phyloP scores from a whole-genome alignment of 2,113 vertebrate species.

The Pseudorhombus dupliciocellatus region DNA sequence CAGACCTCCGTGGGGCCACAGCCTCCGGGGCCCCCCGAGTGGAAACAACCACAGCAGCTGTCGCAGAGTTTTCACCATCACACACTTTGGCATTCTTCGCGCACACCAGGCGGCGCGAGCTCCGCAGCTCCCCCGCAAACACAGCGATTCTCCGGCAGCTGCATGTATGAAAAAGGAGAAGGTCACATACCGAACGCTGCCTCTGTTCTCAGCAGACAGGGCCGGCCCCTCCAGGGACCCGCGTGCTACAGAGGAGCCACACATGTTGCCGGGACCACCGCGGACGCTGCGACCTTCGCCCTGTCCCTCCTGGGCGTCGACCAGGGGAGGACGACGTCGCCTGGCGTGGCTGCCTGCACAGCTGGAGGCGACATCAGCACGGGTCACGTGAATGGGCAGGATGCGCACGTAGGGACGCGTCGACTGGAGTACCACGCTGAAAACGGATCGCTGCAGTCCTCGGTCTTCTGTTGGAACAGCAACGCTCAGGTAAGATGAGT shows the following conservation, averaged over 20 bases:
- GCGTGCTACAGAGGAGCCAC: neutral
- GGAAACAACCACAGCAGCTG: conserved; percentile 21
- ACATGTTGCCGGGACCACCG: neutral
- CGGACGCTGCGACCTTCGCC: neutral
- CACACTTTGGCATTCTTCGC: conserved; percentile 20
- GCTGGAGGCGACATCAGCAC: conserved; percentile 5
- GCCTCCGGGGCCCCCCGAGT: neutral
- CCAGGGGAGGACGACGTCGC: neutral
- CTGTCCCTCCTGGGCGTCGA: neutral
- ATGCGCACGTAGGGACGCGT: neutral
- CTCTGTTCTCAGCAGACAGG: neutral
- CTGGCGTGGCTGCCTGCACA: neutral
- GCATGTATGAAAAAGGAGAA: conserved; percentile 42
- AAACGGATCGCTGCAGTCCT: neutral
- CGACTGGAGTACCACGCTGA: neutral
- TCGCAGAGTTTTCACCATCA: conserved; percentile 10
- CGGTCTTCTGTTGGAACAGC: conserved; percentile 33
- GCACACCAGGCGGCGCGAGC: neutral
- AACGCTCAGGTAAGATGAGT: conserved; percentile 31
- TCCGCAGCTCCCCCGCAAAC: neutral
- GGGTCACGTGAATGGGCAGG: neutral
- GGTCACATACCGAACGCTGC: neutral
- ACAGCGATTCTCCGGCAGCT: conserved; percentile 28
- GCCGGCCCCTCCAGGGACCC: neutral
- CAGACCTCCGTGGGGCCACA: neutral